These are phyloP conservation scores for Cerceris rybyensis DNA, from an alignment of 2,888 invertebrate genomes.

Conservation along the genomic window DNA sequence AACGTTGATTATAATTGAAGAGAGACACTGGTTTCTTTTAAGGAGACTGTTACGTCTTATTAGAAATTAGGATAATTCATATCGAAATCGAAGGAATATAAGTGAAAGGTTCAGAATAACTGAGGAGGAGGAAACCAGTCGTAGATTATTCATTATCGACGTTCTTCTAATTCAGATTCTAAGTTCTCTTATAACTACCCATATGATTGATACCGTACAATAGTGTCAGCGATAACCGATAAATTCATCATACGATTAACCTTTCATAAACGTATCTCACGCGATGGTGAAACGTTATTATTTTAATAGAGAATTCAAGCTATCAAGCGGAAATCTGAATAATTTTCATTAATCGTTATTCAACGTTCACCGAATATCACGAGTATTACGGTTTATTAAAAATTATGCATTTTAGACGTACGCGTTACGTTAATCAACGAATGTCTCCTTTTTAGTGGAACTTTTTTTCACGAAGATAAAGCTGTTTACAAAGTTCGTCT, in stretches of 20 bases:
- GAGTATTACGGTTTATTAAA: neutral
- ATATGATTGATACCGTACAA: slow-evolving; percentile 17
- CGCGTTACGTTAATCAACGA: no score
- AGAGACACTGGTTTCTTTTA: no score
- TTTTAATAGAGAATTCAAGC: slow-evolving; percentile 10
- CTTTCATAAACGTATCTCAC: slow-evolving; percentile 19
- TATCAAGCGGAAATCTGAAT: slow-evolving; percentile 47
- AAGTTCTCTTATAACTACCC: slow-evolving; percentile 3
- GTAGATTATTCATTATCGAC: no score
- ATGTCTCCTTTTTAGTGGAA: neutral
- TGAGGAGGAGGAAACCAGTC: slow-evolving; percentile 9
- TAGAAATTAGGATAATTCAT: neutral
- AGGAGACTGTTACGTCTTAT: no score
- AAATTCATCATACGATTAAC: slow-evolving; percentile 28
- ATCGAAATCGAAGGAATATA: neutral
- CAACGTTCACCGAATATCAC: no score
- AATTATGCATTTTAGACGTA: no score
- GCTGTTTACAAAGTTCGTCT: slow-evolving; percentile 9
- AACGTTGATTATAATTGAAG: no score
- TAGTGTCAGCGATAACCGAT: slow-evolving; percentile 33
- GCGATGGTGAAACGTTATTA: slow-evolving; percentile 26
- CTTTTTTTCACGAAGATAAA: neutral
- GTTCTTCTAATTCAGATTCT: no score
- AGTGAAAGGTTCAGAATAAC: slow-evolving; percentile 20
- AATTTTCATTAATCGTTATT: slow-evolving; percentile 20